Evolutionary conservation across 2,888 invertebrate species (phyloP).

Genomic region (Meteorus colon): DNA sequence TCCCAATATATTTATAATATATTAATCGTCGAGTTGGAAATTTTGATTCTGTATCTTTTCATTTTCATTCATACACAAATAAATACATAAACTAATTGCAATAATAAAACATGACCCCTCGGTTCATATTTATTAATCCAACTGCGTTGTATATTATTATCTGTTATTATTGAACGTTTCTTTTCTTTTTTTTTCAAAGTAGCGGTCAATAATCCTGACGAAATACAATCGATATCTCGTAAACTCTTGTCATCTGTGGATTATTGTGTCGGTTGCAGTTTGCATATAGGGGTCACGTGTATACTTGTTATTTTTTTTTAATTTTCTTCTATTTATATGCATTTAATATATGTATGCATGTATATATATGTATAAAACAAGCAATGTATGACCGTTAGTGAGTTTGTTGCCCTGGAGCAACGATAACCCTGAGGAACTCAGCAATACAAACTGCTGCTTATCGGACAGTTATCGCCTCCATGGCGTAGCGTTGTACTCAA

Average conservation of each 20-base stretch:
- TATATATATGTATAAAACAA: slow-evolving; percentile 16
- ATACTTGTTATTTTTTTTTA: slow-evolving; percentile 10
- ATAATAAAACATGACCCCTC: too few species aligned
- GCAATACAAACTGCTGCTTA: slow-evolving; percentile 70
- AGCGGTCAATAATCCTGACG: too few species aligned
- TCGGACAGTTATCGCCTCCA: slow-evolving; percentile 68
- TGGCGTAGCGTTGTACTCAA: slow-evolving; percentile 40
- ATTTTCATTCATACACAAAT: too few species aligned
- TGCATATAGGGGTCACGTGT: background rate
- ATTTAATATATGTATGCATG: background rate
- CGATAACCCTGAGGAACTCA: slow-evolving; percentile 72
- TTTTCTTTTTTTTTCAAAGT: background rate
- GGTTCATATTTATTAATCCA: too few species aligned
- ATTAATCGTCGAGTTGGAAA: too few species aligned
- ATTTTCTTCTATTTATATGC: slow-evolving; percentile 34
- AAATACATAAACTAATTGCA: background rate
- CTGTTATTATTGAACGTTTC: too few species aligned
- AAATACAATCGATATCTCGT: too few species aligned
- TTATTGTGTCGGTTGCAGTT: background rate
- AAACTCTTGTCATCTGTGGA: too few species aligned
- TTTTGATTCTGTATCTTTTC: too few species aligned
- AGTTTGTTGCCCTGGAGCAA: slow-evolving; percentile 71
- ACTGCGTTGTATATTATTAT: too few species aligned
- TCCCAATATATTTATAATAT: too few species aligned
- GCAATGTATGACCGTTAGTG: slow-evolving; percentile 48